phyloP scores from a whole-genome alignment of 2,113 vertebrate species.

The Otocyon megalotis region DNA sequence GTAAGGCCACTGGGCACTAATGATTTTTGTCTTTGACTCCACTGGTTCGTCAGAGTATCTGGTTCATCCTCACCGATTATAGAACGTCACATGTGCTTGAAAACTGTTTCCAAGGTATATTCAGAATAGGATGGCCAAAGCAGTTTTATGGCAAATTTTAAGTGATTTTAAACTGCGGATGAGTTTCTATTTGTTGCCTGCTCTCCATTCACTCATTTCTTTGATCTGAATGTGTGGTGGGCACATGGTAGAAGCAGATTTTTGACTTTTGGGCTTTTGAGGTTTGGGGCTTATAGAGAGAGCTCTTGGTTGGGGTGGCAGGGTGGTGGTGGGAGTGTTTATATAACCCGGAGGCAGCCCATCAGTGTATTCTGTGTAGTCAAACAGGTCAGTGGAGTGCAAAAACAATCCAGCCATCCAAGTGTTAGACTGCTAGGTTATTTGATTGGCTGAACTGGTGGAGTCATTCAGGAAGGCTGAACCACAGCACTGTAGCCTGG shows the following conservation, averaged over 20 bases:
- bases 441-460: neutral
- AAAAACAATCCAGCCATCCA: neutral
- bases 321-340: neutral
- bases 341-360: neutral
- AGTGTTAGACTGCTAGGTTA: neutral
- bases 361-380: neutral
- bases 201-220: neutral
- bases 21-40: constrained; percentile 44
- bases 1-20: neutral
- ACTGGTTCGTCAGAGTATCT: neutral
- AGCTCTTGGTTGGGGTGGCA: neutral
- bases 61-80: neutral
- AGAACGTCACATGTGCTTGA: neutral
- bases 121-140: neutral
- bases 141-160: neutral
- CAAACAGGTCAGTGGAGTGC: constrained; percentile 37
- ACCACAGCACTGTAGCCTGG: neutral
- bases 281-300: constrained; percentile 1
- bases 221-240: constrained; percentile 4
- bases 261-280: constrained; percentile 58
- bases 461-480: constrained; percentile 27
- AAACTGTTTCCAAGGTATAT: neutral
- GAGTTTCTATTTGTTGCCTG: constrained; percentile 7
- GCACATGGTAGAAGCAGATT: neutral
- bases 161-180: neutral